Evolutionary conservation across 2,797 vertebrate species (phyloP).

Genomic region (Netta rufina): DNA sequence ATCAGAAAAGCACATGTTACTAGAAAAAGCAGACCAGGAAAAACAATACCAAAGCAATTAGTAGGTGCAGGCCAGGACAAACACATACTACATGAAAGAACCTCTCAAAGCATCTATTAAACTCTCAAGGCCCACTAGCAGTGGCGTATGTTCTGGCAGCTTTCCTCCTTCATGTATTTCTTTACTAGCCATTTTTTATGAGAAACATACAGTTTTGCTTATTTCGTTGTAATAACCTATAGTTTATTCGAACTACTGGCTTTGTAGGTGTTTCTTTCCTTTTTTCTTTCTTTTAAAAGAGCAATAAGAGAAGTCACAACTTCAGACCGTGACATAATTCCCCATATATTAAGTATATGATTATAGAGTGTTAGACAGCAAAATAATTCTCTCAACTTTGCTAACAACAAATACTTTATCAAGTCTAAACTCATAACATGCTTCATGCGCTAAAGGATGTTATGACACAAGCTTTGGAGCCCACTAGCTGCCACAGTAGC

Average conservation of each 20-base stretch:
- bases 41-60: background rate
- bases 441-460: background rate
- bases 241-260: background rate
- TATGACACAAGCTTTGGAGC: background rate
- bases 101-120: background rate
- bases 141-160: background rate
- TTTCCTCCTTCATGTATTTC: background rate
- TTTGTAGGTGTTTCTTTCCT: background rate
- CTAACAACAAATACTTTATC: background rate
- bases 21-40: background rate
- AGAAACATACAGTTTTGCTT: background rate
- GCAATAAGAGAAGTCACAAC: background rate
- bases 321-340: background rate
- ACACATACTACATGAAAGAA: background rate
- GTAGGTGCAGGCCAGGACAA: background rate
- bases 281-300: background rate
- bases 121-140: background rate
- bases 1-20: background rate
- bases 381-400: background rate
- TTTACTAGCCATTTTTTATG: background rate
- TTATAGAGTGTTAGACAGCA: background rate
- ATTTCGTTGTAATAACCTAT: background rate
- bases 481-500: background rate
- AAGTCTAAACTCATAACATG: background rate
- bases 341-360: background rate